Percentiles rank a stretch among this genome's conserved stretches.
These are phyloP conservation scores for Unio delphinus DNA, from an alignment of 2,888 invertebrate species.

Conservation along the genomic window DNA sequence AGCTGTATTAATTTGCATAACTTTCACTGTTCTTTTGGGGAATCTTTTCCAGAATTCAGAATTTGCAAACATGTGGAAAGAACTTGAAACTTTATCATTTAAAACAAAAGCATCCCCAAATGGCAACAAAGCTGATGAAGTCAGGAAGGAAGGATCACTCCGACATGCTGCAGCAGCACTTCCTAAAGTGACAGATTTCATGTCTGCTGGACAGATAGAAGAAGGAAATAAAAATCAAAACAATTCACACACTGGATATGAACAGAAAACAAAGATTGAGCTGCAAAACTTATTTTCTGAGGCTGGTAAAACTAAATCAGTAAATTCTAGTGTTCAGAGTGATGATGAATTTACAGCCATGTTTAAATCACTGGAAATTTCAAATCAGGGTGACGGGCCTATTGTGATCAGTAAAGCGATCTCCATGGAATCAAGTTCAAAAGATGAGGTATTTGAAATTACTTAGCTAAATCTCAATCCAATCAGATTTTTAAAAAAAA, in stretches of 20 bases:
- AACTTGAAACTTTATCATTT: constrained; percentile 34
- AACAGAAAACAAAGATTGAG: constrained; percentile 32
- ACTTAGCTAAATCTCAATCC: no score
- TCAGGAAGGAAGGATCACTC: constrained; percentile 30
- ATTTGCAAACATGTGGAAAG: constrained; percentile 62
- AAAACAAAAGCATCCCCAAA: constrained; percentile 1
- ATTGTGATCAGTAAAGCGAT: no score
- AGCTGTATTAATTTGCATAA: no score
- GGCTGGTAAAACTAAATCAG: constrained; percentile 7
- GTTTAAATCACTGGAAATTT: constrained; percentile 36
- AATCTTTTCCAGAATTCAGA: constrained; percentile 29
- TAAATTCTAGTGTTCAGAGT: constrained; percentile 15
- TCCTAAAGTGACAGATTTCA: constrained; percentile 37
- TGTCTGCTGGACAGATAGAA: constrained; percentile 2
- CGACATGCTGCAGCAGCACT: constrained; percentile 47
- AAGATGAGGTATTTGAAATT: no score
- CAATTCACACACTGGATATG: constrained; percentile 9
- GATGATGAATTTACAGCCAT: constrained; percentile 48
- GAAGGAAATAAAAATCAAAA: constrained; percentile 10
- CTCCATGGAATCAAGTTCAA: no score
- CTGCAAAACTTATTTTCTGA: constrained; percentile 36
- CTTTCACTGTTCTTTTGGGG: no score
- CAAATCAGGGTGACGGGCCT: no score
- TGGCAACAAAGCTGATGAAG: constrained; percentile 5
- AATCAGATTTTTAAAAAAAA: no score